Conservation (phyloP, 2,797 vertebrate species). For the Psittacula derbiana region DNA sequence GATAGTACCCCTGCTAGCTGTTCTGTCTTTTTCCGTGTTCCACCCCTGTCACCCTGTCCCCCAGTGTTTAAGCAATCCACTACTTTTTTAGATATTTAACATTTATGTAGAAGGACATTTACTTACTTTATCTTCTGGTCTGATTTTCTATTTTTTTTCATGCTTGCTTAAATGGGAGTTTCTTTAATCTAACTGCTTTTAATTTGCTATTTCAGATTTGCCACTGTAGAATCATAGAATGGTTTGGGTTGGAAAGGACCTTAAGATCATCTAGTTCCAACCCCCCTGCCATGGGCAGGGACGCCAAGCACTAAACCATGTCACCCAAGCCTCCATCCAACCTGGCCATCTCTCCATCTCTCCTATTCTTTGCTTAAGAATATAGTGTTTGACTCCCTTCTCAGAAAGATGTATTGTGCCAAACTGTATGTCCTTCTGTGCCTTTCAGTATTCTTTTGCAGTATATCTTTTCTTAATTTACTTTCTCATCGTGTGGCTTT, state of each 20-base stretch:
- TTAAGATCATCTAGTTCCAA: not conserved
- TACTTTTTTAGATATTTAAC: not conserved
- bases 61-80: not conserved
- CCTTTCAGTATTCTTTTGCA: not conserved
- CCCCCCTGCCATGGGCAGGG: not conserved
- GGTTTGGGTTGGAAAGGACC: not conserved
- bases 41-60: fast-evolving
- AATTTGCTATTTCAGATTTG: not conserved
- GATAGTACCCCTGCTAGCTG: not conserved
- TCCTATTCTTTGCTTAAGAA: not conserved
- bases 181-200: not conserved
- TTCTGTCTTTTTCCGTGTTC: not conserved
- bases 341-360: not conserved
- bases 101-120: not conserved
- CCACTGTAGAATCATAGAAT: not conserved
- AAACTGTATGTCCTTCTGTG: not conserved
- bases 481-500: not conserved
- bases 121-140: not conserved
- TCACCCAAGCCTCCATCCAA: not conserved
- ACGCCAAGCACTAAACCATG: not conserved
- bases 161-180: not conserved
- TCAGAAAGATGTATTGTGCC: not conserved
- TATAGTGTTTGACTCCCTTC: not conserved
- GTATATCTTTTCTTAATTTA: not conserved
- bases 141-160: not conserved